A percentile compares a stretch with the other conserved stretches of the same genome.
Conservation (phyloP, 1,140 invertebrate species). For the Papilio aristodemus region DNA sequence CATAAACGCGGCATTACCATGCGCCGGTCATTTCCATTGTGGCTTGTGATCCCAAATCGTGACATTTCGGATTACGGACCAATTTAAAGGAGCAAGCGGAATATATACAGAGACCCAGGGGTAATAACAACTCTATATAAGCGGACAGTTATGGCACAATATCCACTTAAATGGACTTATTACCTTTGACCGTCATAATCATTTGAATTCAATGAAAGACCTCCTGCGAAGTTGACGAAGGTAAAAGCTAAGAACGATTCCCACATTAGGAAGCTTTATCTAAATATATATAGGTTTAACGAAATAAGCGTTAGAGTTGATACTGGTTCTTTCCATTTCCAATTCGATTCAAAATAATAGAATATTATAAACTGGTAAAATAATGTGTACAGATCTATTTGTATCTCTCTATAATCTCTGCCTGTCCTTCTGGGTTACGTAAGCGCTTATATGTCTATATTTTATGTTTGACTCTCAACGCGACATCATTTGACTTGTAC, state of each 20-base stretch:
- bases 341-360: too few relatives aligned
- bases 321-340: too few relatives aligned
- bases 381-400: too few relatives aligned
- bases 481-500: constrained; percentile 22
- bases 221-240: background rate
- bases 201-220: background rate
- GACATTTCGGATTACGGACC: constrained; percentile 47
- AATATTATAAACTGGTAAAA: too few relatives aligned
- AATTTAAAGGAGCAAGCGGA: constrained; percentile 42
- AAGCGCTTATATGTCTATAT: too few relatives aligned
- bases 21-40: constrained; percentile 66
- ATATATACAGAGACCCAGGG: background rate
- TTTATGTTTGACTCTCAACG: too few relatives aligned
- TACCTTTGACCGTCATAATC: background rate
- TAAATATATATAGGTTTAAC: too few relatives aligned
- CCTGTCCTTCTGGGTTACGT: too few relatives aligned
- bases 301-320: too few relatives aligned
- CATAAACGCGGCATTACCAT: constrained; percentile 62
- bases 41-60: constrained; percentile 70
- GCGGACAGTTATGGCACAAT: constrained; percentile 17
- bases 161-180: background rate
- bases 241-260: too few relatives aligned
- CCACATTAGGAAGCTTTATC: too few relatives aligned
- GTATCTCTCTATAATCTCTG: too few relatives aligned
- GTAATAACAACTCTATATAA: constrained; percentile 1